Percentiles rank a stretch among this genome's conserved stretches.
Conservation (phyloP, 1,140 invertebrate genomes). For the Zaprionus ornatus region DNA sequence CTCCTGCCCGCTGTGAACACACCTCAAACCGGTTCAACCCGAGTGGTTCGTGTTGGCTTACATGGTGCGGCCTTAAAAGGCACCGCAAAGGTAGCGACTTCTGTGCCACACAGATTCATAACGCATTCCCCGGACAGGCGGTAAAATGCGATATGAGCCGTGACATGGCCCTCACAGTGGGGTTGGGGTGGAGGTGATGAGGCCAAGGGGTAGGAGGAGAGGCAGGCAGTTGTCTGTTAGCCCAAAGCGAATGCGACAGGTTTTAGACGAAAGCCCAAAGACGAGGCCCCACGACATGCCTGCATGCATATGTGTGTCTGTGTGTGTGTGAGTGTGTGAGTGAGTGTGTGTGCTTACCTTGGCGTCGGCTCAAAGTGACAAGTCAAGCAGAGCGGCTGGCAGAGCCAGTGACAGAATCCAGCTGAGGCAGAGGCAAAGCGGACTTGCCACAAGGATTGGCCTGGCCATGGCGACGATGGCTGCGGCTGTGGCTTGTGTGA, state of each 20-base stretch:
- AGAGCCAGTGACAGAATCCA: slow-evolving; percentile 23
- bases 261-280: slow-evolving; percentile 3
- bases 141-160: slow-evolving; percentile 66
- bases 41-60: not conserved
- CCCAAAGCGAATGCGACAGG: slow-evolving; percentile 54
- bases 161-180: slow-evolving; percentile 33
- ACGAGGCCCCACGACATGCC: not conserved
- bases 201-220: not conserved
- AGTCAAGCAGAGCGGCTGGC: slow-evolving; percentile 53
- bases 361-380: slow-evolving; percentile 67
- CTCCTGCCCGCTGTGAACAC: not conserved
- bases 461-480: slow-evolving; percentile 12
- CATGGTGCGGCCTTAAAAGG: not conserved
- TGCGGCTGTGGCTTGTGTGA: slow-evolving; percentile 58
- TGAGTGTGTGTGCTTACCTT: slow-evolving; percentile 18
- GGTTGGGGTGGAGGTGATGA: too few relatives aligned
- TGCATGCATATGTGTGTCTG: not conserved
- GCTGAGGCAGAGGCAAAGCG: not conserved
- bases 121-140: slow-evolving; percentile 40
- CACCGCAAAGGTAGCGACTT: not conserved
- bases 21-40: not conserved
- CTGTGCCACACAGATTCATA: slow-evolving; percentile 46
- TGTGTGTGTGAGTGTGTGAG: not conserved
- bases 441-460: slow-evolving; percentile 35
- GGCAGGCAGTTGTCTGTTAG: slow-evolving; percentile 11